Evolutionary conservation across 2,797 vertebrate species (phyloP).

Genomic region (Coregonus ussuriensis): DNA sequence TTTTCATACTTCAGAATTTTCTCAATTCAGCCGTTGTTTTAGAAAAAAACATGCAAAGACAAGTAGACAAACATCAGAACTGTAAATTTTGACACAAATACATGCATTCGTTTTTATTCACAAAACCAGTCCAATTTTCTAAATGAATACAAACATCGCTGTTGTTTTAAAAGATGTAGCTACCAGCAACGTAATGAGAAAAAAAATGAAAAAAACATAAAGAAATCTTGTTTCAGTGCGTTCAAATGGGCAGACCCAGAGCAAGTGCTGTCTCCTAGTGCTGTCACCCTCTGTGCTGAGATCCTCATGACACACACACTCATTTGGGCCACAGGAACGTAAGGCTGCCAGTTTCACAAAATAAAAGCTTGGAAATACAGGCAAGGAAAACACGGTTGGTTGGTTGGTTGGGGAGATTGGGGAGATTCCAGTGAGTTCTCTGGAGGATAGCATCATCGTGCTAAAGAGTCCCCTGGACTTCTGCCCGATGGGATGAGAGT

Average conservation of each 20-base stretch:
- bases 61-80: conserved; percentile 75
- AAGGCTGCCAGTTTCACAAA: conserved; percentile 73
- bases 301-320: conserved; percentile 57
- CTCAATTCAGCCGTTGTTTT: conserved; percentile 54
- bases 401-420: conserved; percentile 38
- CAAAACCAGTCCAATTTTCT: conserved; percentile 98
- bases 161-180: conserved; percentile 86
- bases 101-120: conserved; percentile 99
- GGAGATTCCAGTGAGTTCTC: conserved; percentile 66
- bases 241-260: conserved; percentile 77
- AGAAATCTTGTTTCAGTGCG: conserved; percentile 75
- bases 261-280: conserved; percentile 79
- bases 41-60: conserved; percentile 75
- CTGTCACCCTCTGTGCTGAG: conserved; percentile 70
- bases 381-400: conserved; percentile 44
- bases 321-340: conserved; percentile 72
- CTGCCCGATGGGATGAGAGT: conserved; percentile 41
- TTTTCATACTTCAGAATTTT: conserved; percentile 53
- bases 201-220: conserved; percentile 60
- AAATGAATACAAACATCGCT: conserved; percentile 98
- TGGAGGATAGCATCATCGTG: conserved; percentile 57
- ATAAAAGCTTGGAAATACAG: conserved; percentile 67
- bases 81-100: conserved; percentile 87
- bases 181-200: conserved; percentile 77
- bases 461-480: conserved; percentile 47